A percentile compares a stretch with the other conserved stretches of the same genome.
Evolutionary conservation across 2,113 vertebrate species (phyloP).

Genomic region (Brachypodius melanocephalos): DNA sequence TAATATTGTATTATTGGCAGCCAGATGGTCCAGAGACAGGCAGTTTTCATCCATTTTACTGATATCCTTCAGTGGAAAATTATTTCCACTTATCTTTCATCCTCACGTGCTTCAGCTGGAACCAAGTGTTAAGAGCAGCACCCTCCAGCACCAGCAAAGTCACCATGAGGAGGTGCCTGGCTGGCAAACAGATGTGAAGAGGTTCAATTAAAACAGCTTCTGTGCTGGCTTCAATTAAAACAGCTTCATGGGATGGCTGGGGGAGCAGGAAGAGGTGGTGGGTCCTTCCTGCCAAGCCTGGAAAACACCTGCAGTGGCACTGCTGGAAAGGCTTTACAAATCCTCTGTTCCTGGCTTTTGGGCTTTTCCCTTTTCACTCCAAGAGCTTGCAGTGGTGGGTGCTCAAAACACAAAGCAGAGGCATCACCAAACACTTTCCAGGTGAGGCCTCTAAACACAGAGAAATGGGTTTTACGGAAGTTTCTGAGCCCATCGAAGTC

Average conservation of each 20-base stretch:
- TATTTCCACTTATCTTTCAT: background rate
- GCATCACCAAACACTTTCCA: background rate
- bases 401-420: background rate
- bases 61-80: slow-evolving; percentile 33
- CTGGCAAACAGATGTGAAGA: background rate
- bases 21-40: slow-evolving; percentile 57
- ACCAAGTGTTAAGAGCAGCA: background rate
- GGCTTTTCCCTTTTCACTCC: background rate
- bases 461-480: background rate
- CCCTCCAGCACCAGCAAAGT: background rate
- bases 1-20: slow-evolving; percentile 67
- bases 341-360: background rate
- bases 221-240: background rate
- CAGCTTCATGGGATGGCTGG: background rate
- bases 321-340: background rate
- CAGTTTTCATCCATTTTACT: slow-evolving; percentile 10
- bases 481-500: background rate
- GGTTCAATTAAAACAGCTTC: background rate
- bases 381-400: background rate
- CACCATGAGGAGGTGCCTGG: background rate
- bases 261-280: background rate
- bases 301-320: background rate
- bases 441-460: background rate
- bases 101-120: background rate
- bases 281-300: background rate